phyloP scores from a whole-genome alignment of 2,888 invertebrate species.

The Epirrhoe alternata region DNA sequence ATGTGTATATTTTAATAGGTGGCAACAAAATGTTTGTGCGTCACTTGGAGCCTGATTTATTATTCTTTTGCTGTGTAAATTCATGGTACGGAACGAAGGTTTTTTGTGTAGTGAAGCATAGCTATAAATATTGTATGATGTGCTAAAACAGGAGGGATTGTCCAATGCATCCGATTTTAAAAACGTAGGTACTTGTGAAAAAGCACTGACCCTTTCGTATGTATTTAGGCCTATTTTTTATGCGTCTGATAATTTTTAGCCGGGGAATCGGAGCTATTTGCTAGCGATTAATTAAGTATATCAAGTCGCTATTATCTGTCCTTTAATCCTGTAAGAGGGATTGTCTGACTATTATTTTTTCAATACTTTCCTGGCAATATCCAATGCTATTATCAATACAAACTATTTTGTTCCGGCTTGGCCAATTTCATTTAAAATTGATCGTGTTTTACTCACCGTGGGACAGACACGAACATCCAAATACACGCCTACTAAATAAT shows the following conservation, averaged over 20 bases:
- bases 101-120: conserved; percentile 10
- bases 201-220: too few relatives aligned
- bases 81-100: conserved; percentile 8
- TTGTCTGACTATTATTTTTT: not conserved
- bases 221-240: too few relatives aligned
- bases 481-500: conserved; percentile 30
- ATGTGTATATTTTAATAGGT: conserved; percentile 18
- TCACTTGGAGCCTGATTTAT: conserved; percentile 23
- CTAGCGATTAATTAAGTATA: too few relatives aligned
- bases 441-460: conserved; percentile 6
- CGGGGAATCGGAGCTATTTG: too few relatives aligned
- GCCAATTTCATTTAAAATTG: not conserved
- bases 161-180: not conserved
- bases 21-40: conserved; percentile 18
- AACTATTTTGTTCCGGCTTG: not conserved
- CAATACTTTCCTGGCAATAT: not conserved
- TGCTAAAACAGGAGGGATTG: conserved; percentile 7
- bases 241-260: too few relatives aligned
- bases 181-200: not conserved
- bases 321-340: too few relatives aligned
- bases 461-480: conserved; percentile 18
- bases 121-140: conserved; percentile 12
- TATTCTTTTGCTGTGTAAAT: conserved; percentile 28
- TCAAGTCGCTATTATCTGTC: too few relatives aligned
- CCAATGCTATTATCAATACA: not conserved